Conservation (phyloP, 2,888 invertebrate species). For the Dryomyza anilis region DNA sequence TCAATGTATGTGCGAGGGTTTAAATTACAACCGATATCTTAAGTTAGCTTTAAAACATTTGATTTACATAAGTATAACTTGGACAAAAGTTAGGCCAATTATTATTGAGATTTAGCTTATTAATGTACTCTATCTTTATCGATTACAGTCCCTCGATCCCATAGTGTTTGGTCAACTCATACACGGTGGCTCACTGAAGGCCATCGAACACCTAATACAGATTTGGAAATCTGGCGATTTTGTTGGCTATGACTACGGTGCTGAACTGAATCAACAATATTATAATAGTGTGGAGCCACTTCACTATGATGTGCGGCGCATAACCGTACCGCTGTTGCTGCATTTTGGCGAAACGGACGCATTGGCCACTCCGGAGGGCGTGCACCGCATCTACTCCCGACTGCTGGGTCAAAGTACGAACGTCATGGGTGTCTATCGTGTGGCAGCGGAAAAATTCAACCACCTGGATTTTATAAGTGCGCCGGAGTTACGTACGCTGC, state of each 20-base stretch:
- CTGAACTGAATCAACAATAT: constrained; percentile 42
- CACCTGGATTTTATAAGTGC: constrained; percentile 53
- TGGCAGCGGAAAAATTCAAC: constrained; percentile 46
- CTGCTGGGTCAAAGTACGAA: constrained; percentile 40
- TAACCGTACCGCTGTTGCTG: constrained; percentile 46
- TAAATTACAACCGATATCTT: too few species aligned
- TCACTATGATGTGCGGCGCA: constrained; percentile 44
- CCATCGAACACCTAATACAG: constrained; percentile 50
- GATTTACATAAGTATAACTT: not conserved
- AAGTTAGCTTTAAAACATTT: too few species aligned
- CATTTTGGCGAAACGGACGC: constrained; percentile 53
- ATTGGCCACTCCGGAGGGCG: constrained; percentile 49
- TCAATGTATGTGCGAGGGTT: too few species aligned
- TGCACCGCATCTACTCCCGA: constrained; percentile 48
- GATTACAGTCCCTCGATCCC: constrained; percentile 44
- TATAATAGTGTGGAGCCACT: constrained; percentile 44
- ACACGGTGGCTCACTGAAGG: constrained; percentile 49
- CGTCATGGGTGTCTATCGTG: constrained; percentile 45
- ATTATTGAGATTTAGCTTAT: too few species aligned
- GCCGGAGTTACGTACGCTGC: constrained; percentile 41
- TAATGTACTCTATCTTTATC: not conserved
- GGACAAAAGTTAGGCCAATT: not conserved
- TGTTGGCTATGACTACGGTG: constrained; percentile 50
- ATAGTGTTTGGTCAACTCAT: constrained; percentile 48
- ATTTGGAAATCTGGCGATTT: constrained; percentile 55